A percentile compares a stretch with the other conserved stretches of the same genome.
These are phyloP conservation scores for Poicephalus gulielmi DNA, from an alignment of 2,113 vertebrate species.

Conservation along the genomic window DNA sequence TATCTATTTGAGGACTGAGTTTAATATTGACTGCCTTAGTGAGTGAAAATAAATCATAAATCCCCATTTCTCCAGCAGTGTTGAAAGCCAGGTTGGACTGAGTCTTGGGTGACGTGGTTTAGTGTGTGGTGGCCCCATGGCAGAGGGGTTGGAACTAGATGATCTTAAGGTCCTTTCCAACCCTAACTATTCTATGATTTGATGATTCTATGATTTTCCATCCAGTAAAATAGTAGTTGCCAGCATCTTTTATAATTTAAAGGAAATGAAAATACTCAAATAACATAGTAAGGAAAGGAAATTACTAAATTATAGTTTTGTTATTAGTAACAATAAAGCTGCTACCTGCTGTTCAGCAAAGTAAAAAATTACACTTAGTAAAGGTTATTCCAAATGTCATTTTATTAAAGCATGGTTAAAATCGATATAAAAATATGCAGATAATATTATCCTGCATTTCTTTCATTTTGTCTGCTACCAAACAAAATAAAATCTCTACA, in stretches of 20 bases:
- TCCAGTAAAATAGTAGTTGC: background rate
- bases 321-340: constrained; percentile 9
- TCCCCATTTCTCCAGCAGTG: background rate
- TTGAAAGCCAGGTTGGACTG: background rate
- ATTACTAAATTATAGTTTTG: background rate
- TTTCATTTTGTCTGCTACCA: background rate
- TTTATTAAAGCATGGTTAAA: constrained; percentile 23
- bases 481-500: background rate
- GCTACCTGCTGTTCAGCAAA: background rate
- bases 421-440: background rate
- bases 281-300: background rate
- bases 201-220: background rate
- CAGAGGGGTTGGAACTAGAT: background rate
- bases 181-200: background rate
- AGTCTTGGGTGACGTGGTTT: background rate
- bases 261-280: background rate
- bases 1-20: background rate
- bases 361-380: constrained; percentile 9
- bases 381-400: constrained; percentile 33
- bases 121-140: background rate
- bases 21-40: background rate
- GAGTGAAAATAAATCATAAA: background rate
- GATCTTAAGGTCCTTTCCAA: background rate
- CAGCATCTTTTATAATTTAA: background rate
- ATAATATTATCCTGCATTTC: background rate